A percentile compares a stretch with the other conserved stretches of the same genome.
These are phyloP conservation scores for Dipodomys merriami DNA, from an alignment of 2,113 vertebrate genomes.

Conservation along the genomic window DNA sequence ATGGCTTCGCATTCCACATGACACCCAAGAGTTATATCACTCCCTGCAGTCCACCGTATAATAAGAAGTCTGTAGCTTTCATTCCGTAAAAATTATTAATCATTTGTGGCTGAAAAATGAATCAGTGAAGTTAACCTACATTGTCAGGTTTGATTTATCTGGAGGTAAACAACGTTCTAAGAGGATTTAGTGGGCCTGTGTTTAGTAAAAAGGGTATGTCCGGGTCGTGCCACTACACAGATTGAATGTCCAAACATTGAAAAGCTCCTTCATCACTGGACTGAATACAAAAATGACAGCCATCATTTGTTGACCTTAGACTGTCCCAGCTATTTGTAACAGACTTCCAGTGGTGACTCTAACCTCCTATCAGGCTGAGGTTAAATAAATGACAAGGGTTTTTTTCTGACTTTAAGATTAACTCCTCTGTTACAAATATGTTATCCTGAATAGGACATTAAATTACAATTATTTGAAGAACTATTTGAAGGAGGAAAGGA, in stretches of 20 bases:
- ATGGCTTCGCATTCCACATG: conserved; percentile 83
- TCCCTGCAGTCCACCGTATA: conserved; percentile 81
- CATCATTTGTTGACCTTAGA: conserved; percentile 87
- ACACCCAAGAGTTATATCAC: conserved; percentile 84
- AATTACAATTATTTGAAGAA: conserved; percentile 74
- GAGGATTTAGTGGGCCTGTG: conserved; percentile 88
- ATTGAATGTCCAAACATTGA: conserved; percentile 90
- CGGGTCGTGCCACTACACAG: conserved; percentile 86
- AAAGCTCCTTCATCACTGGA: conserved; percentile 87
- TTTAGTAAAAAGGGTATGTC: conserved; percentile 88
- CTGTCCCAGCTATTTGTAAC: conserved; percentile 87
- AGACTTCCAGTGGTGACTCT: conserved; percentile 84
- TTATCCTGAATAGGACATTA: conserved; percentile 74
- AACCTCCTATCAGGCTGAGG: conserved; percentile 84
- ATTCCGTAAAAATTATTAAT: conserved; percentile 88
- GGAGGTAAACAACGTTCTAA: conserved; percentile 90
- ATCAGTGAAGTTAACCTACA: conserved; percentile 88
- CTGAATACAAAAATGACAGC: conserved; percentile 88
- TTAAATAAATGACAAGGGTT: conserved; percentile 86
- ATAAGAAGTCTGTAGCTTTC: conserved; percentile 86
- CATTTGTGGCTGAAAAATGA: conserved; percentile 88
- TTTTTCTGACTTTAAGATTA: conserved; percentile 86
- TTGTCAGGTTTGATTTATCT: conserved; percentile 90
- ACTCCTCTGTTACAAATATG: conserved; percentile 85
- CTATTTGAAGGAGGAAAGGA: conserved; percentile 32